phyloP scores from a whole-genome alignment of 2,797 vertebrate species.

The Channa striata region DNA sequence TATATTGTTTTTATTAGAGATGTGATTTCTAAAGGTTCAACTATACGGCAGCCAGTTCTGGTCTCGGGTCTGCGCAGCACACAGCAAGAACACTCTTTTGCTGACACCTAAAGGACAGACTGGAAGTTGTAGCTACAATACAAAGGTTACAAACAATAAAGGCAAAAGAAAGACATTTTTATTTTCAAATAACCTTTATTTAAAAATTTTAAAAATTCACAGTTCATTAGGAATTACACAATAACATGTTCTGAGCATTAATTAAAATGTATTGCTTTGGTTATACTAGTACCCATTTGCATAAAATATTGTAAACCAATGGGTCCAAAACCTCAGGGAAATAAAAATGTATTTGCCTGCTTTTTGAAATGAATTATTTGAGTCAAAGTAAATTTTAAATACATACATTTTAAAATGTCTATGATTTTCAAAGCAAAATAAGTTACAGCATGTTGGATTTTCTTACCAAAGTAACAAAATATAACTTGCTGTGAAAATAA shows the following conservation, averaged over 20 bases:
- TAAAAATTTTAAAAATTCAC: conserved; percentile 80
- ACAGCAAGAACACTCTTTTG: conserved; percentile 60
- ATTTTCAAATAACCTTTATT: conserved; percentile 75
- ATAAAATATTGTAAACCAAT: conserved; percentile 55
- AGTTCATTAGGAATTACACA: conserved; percentile 77
- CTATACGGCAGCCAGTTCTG: neutral
- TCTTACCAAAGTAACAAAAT: conserved; percentile 39
- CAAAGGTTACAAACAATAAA: neutral
- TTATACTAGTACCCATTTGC: conserved; percentile 65
- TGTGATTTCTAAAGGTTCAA: conserved; percentile 24
- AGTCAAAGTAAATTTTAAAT: conserved; percentile 32
- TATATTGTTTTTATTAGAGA: neutral
- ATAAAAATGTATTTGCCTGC: conserved; percentile 22
- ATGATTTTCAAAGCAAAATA: conserved; percentile 42
- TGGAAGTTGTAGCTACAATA: conserved; percentile 51
- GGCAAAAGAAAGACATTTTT: conserved; percentile 6
- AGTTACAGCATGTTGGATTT: conserved; percentile 43
- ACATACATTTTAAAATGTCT: conserved; percentile 25
- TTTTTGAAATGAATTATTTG: conserved; percentile 18
- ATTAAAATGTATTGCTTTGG: conserved; percentile 71
- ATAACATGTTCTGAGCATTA: conserved; percentile 59
- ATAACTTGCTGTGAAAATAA: conserved; percentile 48
- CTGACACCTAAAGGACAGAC: conserved; percentile 87
- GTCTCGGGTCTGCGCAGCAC: conserved; percentile 20
- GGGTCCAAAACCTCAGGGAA: conserved; percentile 28